Evolutionary conservation across 2,797 vertebrate species (phyloP).

Genomic region (Manis pentadactyla): DNA sequence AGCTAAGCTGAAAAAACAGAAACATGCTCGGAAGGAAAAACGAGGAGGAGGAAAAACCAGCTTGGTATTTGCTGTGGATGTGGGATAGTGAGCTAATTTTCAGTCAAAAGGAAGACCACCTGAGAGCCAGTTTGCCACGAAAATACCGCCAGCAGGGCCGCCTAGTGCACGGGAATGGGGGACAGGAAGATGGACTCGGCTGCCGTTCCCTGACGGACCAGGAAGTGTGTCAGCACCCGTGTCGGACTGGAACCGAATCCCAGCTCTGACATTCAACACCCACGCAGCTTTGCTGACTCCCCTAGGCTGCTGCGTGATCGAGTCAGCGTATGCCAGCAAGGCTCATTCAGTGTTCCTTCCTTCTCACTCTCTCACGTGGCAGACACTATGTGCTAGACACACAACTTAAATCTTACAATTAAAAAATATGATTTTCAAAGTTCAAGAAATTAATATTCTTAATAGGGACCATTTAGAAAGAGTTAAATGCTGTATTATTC

Average conservation of each 20-base stretch:
- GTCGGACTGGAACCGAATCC: constrained; percentile 39
- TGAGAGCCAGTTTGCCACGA: constrained; percentile 1
- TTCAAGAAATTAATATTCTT: constrained; percentile 53
- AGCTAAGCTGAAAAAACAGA: background rate
- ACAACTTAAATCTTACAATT: background rate
- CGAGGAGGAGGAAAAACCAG: background rate
- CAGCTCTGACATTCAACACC: constrained; percentile 20
- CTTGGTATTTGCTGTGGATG: constrained; percentile 20
- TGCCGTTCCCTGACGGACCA: background rate
- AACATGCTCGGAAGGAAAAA: constrained; percentile 2
- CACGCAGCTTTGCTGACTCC: background rate
- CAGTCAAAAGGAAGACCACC: background rate
- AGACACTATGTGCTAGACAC: background rate
- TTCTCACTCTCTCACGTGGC: background rate
- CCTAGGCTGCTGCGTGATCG: background rate
- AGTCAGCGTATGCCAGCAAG: background rate
- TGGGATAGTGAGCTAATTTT: background rate
- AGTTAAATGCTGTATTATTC: constrained; percentile 10
- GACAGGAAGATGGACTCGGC: background rate
- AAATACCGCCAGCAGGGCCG: background rate
- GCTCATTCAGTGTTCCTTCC: constrained; percentile 19
- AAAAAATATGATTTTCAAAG: constrained; percentile 46
- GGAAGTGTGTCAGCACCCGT: background rate
- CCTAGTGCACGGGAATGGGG: background rate
- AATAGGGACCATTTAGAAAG: constrained; percentile 41